These are phyloP conservation scores for Temnothorax longispinosus DNA, from an alignment of 1,140 invertebrate species.

Conservation along the genomic window DNA sequence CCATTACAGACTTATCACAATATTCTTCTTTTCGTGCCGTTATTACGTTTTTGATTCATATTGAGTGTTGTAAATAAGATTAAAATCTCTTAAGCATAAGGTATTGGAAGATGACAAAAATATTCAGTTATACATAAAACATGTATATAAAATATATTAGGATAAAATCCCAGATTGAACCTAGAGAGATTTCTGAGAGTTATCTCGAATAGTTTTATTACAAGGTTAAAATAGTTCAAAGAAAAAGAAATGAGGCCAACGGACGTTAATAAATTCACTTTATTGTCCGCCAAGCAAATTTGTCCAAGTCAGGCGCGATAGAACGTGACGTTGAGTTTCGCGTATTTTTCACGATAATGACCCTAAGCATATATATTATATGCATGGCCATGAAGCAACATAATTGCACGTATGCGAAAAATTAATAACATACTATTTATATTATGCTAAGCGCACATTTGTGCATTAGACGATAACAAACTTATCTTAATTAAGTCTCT, in stretches of 20 bases:
- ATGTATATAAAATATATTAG: background rate
- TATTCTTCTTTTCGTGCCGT: background rate
- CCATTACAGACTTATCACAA: background rate
- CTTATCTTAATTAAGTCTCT: background rate
- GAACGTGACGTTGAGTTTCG: conserved; percentile 11
- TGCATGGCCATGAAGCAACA: background rate
- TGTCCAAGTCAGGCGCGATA: background rate
- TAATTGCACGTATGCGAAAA: background rate
- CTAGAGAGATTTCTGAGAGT: background rate
- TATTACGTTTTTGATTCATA: background rate
- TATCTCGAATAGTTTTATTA: background rate
- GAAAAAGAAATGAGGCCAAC: background rate
- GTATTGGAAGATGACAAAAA: background rate
- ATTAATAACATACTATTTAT: conserved; percentile 30
- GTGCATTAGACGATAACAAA: background rate
- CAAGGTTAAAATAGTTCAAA: background rate
- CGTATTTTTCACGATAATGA: conserved; percentile 28
- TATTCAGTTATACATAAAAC: background rate
- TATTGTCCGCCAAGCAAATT: conserved; percentile 7
- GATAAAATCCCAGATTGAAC: background rate
- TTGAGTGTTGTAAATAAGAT: background rate
- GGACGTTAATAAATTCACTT: conserved; percentile 18
- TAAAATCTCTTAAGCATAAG: background rate
- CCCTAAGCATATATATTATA: background rate
- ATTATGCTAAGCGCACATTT: background rate